Conservation (phyloP, 1,140 invertebrate species). For the Aphelinus certus region DNA sequence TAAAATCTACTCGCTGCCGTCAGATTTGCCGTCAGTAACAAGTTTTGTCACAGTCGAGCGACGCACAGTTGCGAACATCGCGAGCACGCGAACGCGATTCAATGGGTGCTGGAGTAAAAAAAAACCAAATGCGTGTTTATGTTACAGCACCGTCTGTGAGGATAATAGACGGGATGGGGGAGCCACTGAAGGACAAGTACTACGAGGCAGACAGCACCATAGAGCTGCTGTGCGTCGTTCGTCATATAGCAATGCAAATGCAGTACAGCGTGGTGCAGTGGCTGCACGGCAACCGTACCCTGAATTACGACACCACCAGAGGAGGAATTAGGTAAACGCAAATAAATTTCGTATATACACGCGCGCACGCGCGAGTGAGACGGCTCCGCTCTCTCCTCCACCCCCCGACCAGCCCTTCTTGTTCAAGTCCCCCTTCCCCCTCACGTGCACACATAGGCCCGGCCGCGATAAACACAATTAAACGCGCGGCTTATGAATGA, state of each 20-base stretch:
- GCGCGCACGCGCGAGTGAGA: background rate
- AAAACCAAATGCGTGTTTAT: background rate
- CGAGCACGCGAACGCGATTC: too few species aligned
- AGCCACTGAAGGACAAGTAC: constrained; percentile 75
- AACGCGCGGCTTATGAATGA: constrained; percentile 11
- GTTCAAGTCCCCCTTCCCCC: too few species aligned
- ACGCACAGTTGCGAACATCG: too few species aligned
- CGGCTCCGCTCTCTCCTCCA: too few species aligned
- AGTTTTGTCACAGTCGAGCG: too few species aligned
- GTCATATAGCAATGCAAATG: constrained; percentile 74
- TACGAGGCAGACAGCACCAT: constrained; percentile 82
- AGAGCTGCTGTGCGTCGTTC: constrained; percentile 76
- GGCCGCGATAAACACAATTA: constrained; percentile 20
- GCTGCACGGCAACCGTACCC: constrained; percentile 75
- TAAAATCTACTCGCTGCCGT: too few species aligned
- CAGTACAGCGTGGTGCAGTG: constrained; percentile 74
- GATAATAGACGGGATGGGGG: constrained; percentile 78
- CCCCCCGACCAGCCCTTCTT: background rate
- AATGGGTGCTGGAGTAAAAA: background rate
- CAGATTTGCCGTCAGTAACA: too few species aligned
- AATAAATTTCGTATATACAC: constrained; percentile 32
- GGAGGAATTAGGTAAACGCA: constrained; percentile 75
- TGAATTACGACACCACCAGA: constrained; percentile 79
- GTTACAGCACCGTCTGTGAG: constrained; percentile 76
- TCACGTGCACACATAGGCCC: background rate